Percentiles rank a stretch among this genome's conserved stretches.
phyloP scores from a whole-genome alignment of 2,113 vertebrate species.

The Miniopterus natalensis region DNA sequence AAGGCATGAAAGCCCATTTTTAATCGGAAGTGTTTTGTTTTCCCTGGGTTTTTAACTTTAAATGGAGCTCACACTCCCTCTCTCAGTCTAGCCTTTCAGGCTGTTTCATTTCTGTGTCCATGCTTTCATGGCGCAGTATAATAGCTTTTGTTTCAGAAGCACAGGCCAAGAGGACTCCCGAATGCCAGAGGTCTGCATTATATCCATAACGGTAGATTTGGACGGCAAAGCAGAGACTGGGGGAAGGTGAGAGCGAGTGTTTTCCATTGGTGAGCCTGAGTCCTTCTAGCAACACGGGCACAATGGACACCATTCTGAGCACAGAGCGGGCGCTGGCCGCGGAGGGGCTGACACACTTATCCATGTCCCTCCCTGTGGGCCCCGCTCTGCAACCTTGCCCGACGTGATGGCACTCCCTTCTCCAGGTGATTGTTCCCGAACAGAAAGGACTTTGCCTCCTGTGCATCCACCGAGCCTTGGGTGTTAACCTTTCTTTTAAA shows the following conservation, averaged over 20 bases:
- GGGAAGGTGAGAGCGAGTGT: constrained; percentile 86
- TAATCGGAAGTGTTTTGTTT: constrained; percentile 89
- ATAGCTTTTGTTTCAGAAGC: constrained; percentile 91
- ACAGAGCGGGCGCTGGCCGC: constrained; percentile 82
- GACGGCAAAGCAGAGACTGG: constrained; percentile 86
- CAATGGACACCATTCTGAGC: constrained; percentile 87
- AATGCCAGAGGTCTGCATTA: constrained; percentile 89
- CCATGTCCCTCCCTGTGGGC: constrained; percentile 87
- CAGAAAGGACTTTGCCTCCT: constrained; percentile 86
- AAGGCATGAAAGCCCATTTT: constrained; percentile 83
- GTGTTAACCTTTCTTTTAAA: constrained; percentile 86
- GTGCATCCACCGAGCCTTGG: constrained; percentile 81
- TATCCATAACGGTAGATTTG: constrained; percentile 87
- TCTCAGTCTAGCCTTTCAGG: constrained; percentile 80
- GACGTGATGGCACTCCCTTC: constrained; percentile 86
- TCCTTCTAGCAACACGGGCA: constrained; percentile 87
- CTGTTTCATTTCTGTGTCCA: constrained; percentile 82
- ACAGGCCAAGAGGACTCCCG: constrained; percentile 85
- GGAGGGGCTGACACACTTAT: constrained; percentile 70
- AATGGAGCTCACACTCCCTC: constrained; percentile 81
- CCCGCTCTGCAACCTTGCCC: constrained; percentile 86
- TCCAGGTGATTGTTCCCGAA: constrained; percentile 84
- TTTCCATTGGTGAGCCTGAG: constrained; percentile 84
- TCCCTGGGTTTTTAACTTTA: constrained; percentile 86
- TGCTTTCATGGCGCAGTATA: constrained; percentile 87